phyloP scores from a whole-genome alignment of 1,140 invertebrate genomes.

The Danaus plexippus region DNA sequence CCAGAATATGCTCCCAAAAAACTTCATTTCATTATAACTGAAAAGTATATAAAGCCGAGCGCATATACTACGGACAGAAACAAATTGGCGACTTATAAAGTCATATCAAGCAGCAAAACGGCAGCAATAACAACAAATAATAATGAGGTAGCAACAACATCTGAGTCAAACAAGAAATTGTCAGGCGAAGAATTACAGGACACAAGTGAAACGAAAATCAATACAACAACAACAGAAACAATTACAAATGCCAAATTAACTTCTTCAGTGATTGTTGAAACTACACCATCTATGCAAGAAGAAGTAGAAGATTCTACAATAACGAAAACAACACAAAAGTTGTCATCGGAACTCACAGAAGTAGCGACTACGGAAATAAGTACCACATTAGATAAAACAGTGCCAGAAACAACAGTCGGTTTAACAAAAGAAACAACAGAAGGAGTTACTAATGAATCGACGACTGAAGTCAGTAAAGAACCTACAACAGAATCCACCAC shows the following conservation, averaged over 20 bases:
- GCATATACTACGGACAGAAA: too few species aligned
- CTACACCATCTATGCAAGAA: too few species aligned
- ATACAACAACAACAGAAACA: conserved; percentile 4
- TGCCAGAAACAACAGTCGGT: not conserved
- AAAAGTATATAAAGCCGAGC: too few species aligned
- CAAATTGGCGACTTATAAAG: too few species aligned
- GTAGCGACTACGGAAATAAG: too few species aligned
- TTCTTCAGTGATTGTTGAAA: too few species aligned
- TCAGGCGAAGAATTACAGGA: not conserved
- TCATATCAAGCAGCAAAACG: not conserved
- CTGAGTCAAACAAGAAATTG: not conserved
- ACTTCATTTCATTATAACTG: not conserved
- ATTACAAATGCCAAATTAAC: too few species aligned
- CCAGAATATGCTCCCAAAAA: conserved; percentile 1
- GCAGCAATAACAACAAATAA: not conserved
- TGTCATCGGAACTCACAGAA: too few species aligned
- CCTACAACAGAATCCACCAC: conserved; percentile 4
- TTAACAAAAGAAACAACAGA: conserved; percentile 3
- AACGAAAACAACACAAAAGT: too few species aligned
- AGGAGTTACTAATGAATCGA: conserved; percentile 1
- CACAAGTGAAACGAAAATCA: not conserved
- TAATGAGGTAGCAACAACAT: not conserved
- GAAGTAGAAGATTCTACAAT: too few species aligned
- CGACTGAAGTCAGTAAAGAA: not conserved
- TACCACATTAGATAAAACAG: not conserved